These are phyloP conservation scores for Pollicipes pollicipes DNA, from an alignment of 1,140 invertebrate genomes.

Conservation along the genomic window DNA sequence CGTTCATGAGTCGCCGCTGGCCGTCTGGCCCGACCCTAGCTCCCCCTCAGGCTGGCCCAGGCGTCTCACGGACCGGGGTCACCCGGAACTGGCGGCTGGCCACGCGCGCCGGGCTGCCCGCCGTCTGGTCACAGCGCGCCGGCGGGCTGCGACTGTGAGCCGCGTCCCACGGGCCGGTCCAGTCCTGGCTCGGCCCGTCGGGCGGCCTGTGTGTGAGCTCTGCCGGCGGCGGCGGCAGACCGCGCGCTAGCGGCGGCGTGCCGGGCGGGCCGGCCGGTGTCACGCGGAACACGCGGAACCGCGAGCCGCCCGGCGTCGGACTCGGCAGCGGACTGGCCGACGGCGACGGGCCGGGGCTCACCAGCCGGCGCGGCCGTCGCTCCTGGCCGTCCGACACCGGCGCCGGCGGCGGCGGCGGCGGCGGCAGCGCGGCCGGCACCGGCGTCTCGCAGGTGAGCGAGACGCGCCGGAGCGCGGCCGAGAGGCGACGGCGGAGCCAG, in stretches of 20 bases:
- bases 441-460: background rate
- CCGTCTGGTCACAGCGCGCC: background rate
- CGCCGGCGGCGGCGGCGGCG: too few relatives aligned
- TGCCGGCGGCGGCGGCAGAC: background rate
- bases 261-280: too few relatives aligned
- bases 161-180: background rate
- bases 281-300: background rate
- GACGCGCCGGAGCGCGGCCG: background rate
- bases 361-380: background rate
- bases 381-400: too few relatives aligned
- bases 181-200: background rate
- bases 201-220: background rate
- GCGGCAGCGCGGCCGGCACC: too few relatives aligned
- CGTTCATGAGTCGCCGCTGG: too few relatives aligned
- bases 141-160: background rate
- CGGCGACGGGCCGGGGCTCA: background rate
- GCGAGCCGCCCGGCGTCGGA: background rate
- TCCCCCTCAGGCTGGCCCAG: background rate
- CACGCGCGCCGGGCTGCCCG: too few relatives aligned
- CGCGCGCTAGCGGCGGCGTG: background rate
- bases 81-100: background rate
- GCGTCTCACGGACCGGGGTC: background rate
- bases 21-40: too few relatives aligned
- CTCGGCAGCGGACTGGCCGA: background rate
- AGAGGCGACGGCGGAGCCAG: background rate